phyloP scores from a whole-genome alignment of 2,797 vertebrate genomes.

The Acanthornis magna region DNA sequence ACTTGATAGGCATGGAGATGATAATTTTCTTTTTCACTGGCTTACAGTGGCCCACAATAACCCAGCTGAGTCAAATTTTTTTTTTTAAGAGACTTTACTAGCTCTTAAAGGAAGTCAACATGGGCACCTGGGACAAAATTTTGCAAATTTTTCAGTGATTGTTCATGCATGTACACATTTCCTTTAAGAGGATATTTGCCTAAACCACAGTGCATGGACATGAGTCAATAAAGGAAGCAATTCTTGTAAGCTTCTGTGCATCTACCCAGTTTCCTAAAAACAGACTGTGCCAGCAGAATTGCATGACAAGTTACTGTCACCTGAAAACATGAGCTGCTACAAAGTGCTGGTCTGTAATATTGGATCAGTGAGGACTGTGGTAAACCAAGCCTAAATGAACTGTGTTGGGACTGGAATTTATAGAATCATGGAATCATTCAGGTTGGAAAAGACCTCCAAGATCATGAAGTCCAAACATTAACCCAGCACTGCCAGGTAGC shows the following conservation, averaged over 20 bases:
- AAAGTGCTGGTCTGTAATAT: neutral
- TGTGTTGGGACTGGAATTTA: neutral
- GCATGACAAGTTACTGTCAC: neutral
- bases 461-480: neutral
- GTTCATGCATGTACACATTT: neutral
- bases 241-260: neutral
- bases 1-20: neutral
- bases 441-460: neutral
- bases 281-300: neutral
- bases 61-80: neutral
- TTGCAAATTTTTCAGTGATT: neutral
- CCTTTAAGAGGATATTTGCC: neutral
- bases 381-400: neutral
- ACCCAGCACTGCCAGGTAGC: neutral
- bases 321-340: neutral
- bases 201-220: constrained; percentile 36
- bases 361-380: neutral
- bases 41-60: neutral
- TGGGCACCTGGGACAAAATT: neutral
- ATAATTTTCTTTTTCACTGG: neutral
- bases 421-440: neutral
- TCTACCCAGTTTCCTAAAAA: neutral
- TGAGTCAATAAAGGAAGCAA: constrained; percentile 50
- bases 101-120: neutral
- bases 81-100: neutral